These are phyloP conservation scores for Rhegmatorhina hoffmannsi DNA, from an alignment of 2,113 vertebrate species.

Conservation along the genomic window DNA sequence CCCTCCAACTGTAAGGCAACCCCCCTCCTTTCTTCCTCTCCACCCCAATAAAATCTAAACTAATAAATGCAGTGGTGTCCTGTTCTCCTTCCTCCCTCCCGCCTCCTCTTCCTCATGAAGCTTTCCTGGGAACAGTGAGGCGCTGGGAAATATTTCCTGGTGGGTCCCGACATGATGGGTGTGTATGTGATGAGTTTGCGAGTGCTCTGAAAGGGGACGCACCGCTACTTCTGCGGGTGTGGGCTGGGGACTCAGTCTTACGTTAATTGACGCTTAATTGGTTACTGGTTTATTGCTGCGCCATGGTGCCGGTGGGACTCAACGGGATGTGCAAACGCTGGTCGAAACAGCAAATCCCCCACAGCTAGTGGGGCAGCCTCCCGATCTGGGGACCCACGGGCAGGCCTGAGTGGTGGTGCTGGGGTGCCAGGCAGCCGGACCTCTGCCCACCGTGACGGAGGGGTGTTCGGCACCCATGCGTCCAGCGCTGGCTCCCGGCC, in stretches of 20 bases:
- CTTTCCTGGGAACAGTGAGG: not conserved
- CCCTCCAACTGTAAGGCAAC: slow-evolving; percentile 77
- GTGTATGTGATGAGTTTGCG: not conserved
- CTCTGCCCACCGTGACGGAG: rapidly evolving
- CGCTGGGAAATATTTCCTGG: not conserved
- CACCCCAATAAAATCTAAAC: slow-evolving; percentile 77
- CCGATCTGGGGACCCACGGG: rapidly evolving
- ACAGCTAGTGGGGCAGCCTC: not conserved
- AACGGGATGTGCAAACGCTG: rapidly evolving
- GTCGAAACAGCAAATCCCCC: not conserved
- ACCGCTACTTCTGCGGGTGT: not conserved
- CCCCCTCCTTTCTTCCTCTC: slow-evolving; percentile 15
- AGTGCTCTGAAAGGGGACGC: not conserved
- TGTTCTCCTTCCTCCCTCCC: slow-evolving; percentile 60
- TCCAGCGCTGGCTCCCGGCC: not conserved
- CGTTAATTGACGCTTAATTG: not conserved
- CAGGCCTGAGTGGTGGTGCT: not conserved
- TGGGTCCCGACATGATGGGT: not conserved
- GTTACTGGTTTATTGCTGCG: not conserved
- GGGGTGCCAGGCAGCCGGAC: not conserved
- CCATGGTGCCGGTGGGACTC: not conserved
- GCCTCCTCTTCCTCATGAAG: not conserved
- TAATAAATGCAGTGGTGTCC: slow-evolving; percentile 58
- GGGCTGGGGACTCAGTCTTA: not conserved
- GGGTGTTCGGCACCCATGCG: rapidly evolving